A percentile compares a stretch with the other conserved stretches of the same genome.
Conservation (phyloP, 2,888 invertebrate species). For the Abrostola triplasia region DNA sequence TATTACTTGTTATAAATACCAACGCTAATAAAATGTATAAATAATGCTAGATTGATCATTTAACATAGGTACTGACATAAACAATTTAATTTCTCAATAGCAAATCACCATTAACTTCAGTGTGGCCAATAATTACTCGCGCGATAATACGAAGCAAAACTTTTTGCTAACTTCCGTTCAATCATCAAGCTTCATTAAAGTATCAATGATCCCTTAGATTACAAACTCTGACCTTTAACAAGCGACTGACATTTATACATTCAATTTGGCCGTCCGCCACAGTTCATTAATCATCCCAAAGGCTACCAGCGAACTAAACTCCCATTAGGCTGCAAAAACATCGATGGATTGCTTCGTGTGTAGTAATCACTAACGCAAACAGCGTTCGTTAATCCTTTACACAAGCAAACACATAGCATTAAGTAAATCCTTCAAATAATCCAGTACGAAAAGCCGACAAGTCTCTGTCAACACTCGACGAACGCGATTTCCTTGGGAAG, state of each 20-base stretch:
- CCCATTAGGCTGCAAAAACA: constrained; percentile 73
- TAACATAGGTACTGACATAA: background rate
- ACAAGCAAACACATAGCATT: constrained; percentile 81
- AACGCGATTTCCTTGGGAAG: constrained; percentile 81
- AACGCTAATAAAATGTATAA: too few relatives aligned
- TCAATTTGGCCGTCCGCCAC: constrained; percentile 60
- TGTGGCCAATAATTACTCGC: constrained; percentile 6
- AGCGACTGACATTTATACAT: constrained; percentile 65
- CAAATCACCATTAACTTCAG: background rate
- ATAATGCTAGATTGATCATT: too few relatives aligned
- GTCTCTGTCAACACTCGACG: constrained; percentile 83
- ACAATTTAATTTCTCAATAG: background rate
- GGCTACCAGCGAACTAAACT: constrained; percentile 56
- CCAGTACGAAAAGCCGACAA: constrained; percentile 82
- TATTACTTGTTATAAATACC: too few relatives aligned
- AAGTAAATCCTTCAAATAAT: constrained; percentile 86
- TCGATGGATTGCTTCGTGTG: constrained; percentile 66
- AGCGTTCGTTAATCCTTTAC: constrained; percentile 76
- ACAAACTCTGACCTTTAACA: constrained; percentile 60
- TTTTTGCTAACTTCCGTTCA: constrained; percentile 50
- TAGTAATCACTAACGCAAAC: constrained; percentile 75
- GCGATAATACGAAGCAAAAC: background rate
- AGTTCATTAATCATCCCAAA: constrained; percentile 67
- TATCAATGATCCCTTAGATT: constrained; percentile 54
- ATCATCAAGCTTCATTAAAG: constrained; percentile 54